Evolutionary conservation across 2,888 invertebrate genomes (phyloP).

Genomic region (Pristionchus fissidentatus): DNA sequence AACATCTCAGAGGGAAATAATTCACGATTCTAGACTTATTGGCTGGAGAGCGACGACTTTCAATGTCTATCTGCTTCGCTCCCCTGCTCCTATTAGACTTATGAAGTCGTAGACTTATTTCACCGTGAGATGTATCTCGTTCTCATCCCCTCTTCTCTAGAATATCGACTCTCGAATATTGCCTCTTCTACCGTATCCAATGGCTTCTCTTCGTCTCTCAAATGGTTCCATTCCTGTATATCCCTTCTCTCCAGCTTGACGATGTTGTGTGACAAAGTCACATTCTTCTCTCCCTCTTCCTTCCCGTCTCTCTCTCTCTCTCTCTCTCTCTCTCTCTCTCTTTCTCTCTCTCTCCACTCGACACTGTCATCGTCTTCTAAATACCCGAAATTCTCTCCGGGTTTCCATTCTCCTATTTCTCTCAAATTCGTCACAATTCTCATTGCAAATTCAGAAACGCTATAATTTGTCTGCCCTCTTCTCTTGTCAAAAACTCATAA

Average conservation of each 20-base stretch:
- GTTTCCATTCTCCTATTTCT: background rate
- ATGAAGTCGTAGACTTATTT: too few relatives aligned
- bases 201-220: background rate
- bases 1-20: too few relatives aligned
- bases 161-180: too few relatives aligned
- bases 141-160: background rate
- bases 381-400: background rate
- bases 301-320: background rate
- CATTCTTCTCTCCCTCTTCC: background rate
- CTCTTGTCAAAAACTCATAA: too few relatives aligned
- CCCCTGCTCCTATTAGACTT: too few relatives aligned
- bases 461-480: too few relatives aligned
- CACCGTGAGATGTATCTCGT: too few relatives aligned
- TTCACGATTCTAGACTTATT: too few relatives aligned
- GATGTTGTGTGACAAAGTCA: background rate
- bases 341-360: slow-evolving; percentile 15
- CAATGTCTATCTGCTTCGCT: too few relatives aligned
- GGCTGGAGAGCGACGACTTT: too few relatives aligned
- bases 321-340: background rate
- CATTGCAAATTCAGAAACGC: too few relatives aligned
- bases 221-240: background rate
- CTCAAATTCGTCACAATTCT: slow-evolving; percentile 31
- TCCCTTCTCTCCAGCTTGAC: background rate
- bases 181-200: background rate
- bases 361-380: slow-evolving; percentile 15